Percentiles rank a stretch among this genome's conserved stretches.
Evolutionary conservation across 1,140 invertebrate species (phyloP).

Genomic region (Dendroctonus ponderosae): DNA sequence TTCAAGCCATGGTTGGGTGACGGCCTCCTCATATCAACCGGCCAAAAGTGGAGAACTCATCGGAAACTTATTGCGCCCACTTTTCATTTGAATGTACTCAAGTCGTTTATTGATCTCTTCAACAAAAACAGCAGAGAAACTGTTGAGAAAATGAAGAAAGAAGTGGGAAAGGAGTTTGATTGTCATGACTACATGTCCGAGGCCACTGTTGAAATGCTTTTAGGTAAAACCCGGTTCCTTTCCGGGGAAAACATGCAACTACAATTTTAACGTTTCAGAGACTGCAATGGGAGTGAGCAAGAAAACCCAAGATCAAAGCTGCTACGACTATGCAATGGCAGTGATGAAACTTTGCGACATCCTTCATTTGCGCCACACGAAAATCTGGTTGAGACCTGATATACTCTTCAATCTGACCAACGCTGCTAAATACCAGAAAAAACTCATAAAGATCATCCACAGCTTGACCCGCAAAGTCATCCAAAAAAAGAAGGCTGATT

Average conservation of each 20-base stretch:
- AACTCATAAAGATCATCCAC: slow-evolving; percentile 65
- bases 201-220: slow-evolving; percentile 75
- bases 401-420: slow-evolving; percentile 78
- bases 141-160: slow-evolving; percentile 64
- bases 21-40: slow-evolving; percentile 59
- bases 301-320: slow-evolving; percentile 68
- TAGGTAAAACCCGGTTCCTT: slow-evolving; percentile 56
- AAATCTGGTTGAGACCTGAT: slow-evolving; percentile 79
- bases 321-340: slow-evolving; percentile 78
- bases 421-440: slow-evolving; percentile 52
- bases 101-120: slow-evolving; percentile 79
- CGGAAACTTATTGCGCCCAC: slow-evolving; percentile 80
- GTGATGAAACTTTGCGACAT: slow-evolving; percentile 86
- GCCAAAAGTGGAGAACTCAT: slow-evolving; percentile 78
- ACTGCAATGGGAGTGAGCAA: slow-evolving; percentile 22
- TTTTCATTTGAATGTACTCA: slow-evolving; percentile 80
- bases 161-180: slow-evolving; percentile 68
- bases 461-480: slow-evolving; percentile 65
- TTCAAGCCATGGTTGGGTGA: slow-evolving; percentile 16
- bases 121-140: slow-evolving; percentile 73
- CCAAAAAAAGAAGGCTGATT: slow-evolving; percentile 50
- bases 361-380: slow-evolving; percentile 75
- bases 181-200: slow-evolving; percentile 83
- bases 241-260: background rate
- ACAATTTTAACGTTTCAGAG: slow-evolving; percentile 29